Evolutionary conservation across 1,140 invertebrate genomes (phyloP), one percentile per base, ranked within the genome.

Genomic region (Brachionus paranguensis): DNA sequence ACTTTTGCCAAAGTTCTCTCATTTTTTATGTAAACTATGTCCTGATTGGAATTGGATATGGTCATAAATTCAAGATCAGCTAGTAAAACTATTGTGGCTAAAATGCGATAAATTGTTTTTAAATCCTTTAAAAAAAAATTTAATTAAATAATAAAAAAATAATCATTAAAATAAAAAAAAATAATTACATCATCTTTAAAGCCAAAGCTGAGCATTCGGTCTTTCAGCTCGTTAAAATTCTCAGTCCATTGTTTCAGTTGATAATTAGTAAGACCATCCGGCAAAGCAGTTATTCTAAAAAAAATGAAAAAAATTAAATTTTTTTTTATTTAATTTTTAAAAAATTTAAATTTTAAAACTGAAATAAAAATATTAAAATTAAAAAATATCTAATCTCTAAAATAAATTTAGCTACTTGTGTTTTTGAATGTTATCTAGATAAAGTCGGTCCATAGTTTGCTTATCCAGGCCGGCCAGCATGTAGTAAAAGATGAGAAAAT

Each of bases 51-150:
- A 64, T 33, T 68, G 60, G 29, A 29, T 27, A 81, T 43, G 14
- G 53, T 60, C 14, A 68, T 53, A 29, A 81, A 64, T 17, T 81
- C 78, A 12, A 81, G 27, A 64, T 81, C 78, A 14, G 17, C 20
- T 11, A 81, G 41, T 12, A 81, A 45, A n/a, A 89, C 79, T 27
- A 89, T 86, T 12, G 87, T 86, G 11, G 87, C 87, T 68, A 89
- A 78, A 11, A 88, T 85, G 0, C 84, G 85, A 29, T 86, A 78
- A 6, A 88, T 78, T 20, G 86, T 85, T 4, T 87, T 84, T 33
- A 92, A 91, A 78, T 95, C 92, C 85, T 93, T 84, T 5, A 55
- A 84, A 84, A 85, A 50, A 33, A n/a, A 64, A 11, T 24, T 41
- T 43, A 53, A 41, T n/a, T 24, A 3, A 55, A 10, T n/a, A 20